Evolutionary conservation across 2,888 invertebrate genomes (phyloP), one percentile per base, ranked within the genome.

Genomic region (Drosophila mimica): DNA sequence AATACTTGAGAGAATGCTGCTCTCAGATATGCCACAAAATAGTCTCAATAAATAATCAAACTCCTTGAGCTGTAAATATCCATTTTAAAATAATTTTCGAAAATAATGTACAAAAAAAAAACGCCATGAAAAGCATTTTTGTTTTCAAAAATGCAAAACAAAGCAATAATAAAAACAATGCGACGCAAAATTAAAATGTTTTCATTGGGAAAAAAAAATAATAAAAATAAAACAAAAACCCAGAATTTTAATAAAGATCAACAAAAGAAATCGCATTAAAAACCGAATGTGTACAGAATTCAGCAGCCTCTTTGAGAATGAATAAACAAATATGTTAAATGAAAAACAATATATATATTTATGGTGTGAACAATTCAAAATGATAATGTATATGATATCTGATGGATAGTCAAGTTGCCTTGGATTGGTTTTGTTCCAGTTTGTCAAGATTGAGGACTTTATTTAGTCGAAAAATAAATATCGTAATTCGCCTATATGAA

Each of bases 111-210:
- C 25, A 2, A 1, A 30, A 59, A 56, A 34, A 20, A 52, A 40
- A 53, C 31, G 25, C 49, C 46, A 53, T 68, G 59, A 82, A 74
- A 64, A 61, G 65, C 64, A 70, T 71, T 58, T 51, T 43, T 20
- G 51, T 6, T 34, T 38, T 17, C 25, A 49, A 72, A 82, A 65
- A 46, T 46, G 33, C 54, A 67, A 69, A 74, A 36, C 58, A 78
- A 76, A 72, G 64, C 67, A 57, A 82, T 54, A 56, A 59, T 76
- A 49, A 65, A 62, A 70, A 77, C 67, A 30, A 71, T 69, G 76
- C 76, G 63, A 69, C 65, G 69, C 65, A 69, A 59, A 71, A 69
- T 58, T 60, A n/a, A 71, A 60, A 65, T 70, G 58, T 73, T 69
- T 60, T 72, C 70, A 66, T 43, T 54, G 61, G 51, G 62, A 43